These are phyloP conservation scores for Meliscaeva auricollis DNA, from an alignment of 2,888 invertebrate genomes.

Conservation along the genomic window DNA sequence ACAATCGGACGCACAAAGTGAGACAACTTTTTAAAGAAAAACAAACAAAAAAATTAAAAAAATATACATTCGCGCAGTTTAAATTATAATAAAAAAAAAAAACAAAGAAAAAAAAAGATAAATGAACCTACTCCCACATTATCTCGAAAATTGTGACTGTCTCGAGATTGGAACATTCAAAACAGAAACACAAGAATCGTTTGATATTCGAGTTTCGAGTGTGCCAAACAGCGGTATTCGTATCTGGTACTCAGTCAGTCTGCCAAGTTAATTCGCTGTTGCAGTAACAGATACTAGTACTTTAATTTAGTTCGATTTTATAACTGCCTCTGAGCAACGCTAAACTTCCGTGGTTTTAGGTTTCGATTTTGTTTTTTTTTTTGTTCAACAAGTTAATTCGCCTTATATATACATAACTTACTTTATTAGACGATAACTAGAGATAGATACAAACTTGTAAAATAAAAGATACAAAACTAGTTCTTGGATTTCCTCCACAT, in stretches of 20 bases:
- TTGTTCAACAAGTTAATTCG: conserved; percentile 53
- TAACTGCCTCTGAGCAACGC: conserved; percentile 1
- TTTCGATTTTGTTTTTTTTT: conserved; percentile 28
- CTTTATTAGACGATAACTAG: too few species aligned
- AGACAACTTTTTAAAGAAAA: background rate
- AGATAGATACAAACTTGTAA: conserved; percentile 29
- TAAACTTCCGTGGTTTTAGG: conserved; percentile 57
- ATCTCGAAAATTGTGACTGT: conserved; percentile 10
- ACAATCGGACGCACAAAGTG: conserved; percentile 40
- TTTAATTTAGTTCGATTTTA: conserved; percentile 34
- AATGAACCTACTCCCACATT: conserved; percentile 16
- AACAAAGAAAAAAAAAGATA: background rate
- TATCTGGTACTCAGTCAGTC: conserved; percentile 50
- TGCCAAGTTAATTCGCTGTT: conserved; percentile 32
- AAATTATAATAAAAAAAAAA: background rate
- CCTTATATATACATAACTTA: too few species aligned
- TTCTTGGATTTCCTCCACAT: conserved; percentile 62
- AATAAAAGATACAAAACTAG: conserved; percentile 61
- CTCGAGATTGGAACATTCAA: conserved; percentile 27
- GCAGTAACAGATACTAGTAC: conserved; percentile 26
- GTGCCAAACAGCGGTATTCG: background rate
- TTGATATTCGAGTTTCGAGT: background rate
- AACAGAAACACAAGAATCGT: conserved; percentile 15
- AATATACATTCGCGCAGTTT: background rate
- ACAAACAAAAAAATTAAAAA: background rate